Conservation (phyloP, 2,797 vertebrate species). For the Chelon labrosus region DNA sequence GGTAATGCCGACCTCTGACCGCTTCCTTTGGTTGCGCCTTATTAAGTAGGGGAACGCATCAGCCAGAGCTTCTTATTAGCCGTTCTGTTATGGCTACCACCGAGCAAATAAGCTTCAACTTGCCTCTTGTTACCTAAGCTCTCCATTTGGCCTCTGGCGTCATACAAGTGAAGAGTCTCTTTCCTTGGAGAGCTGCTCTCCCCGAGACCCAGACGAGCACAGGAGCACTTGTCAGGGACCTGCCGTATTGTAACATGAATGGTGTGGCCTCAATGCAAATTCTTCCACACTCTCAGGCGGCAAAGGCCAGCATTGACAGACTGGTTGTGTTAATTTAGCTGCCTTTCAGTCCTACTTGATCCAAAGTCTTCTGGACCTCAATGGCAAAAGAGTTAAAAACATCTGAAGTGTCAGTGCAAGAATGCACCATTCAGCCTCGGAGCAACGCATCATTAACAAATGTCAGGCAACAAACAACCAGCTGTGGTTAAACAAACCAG, state of each 20-base stretch:
- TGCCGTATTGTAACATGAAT: conserved; percentile 79
- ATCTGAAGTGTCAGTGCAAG: conserved; percentile 74
- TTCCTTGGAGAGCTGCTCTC: conserved; percentile 70
- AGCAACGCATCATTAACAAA: conserved; percentile 73
- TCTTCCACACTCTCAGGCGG: conserved; percentile 78
- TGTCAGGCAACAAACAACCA: conserved; percentile 73
- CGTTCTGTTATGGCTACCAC: conserved; percentile 81
- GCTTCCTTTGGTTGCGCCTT: conserved; percentile 70
- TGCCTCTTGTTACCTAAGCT: conserved; percentile 77
- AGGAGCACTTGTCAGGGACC: conserved; percentile 77
- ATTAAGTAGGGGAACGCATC: conserved; percentile 79
- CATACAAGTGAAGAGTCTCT: conserved; percentile 79
- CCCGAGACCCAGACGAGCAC: conserved; percentile 65
- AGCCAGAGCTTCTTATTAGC: conserved; percentile 77
- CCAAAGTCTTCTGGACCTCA: conserved; percentile 71
- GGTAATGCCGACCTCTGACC: conserved; percentile 71
- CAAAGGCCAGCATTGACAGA: conserved; percentile 80
- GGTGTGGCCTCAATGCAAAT: conserved; percentile 79
- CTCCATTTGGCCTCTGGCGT: conserved; percentile 77
- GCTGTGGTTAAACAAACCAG: conserved; percentile 65
- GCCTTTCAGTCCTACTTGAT: conserved; percentile 81
- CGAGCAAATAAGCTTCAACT: conserved; percentile 80
- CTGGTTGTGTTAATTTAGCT: conserved; percentile 83
- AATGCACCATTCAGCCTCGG: conserved; percentile 75
- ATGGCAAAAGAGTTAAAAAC: conserved; percentile 74